These are phyloP conservation scores for Crotalus tigris DNA, from an alignment of 2,113 vertebrate species.

Conservation along the genomic window DNA sequence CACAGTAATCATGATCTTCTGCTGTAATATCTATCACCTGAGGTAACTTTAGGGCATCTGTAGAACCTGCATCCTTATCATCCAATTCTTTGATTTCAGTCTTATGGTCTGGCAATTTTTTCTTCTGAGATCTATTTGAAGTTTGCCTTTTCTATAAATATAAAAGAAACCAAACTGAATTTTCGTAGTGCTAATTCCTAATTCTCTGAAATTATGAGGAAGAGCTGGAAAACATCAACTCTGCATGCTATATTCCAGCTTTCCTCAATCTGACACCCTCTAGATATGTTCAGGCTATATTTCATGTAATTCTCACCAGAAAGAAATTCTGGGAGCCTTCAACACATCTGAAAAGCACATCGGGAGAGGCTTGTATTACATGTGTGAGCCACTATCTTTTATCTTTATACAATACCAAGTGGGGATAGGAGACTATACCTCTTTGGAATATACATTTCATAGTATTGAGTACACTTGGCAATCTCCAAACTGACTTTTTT, in stretches of 20 bases:
- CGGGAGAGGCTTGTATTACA: neutral
- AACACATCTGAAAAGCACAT: neutral
- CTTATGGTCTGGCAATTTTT: constrained; percentile 44
- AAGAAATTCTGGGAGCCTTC: neutral
- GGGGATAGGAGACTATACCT: neutral
- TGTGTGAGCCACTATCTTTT: neutral
- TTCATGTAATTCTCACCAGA: neutral
- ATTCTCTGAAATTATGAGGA: neutral
- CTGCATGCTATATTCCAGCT: neutral
- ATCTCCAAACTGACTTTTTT: neutral
- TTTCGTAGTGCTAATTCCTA: neutral
- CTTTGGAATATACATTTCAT: neutral
- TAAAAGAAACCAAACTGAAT: constrained; percentile 16
- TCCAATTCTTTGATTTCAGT: constrained; percentile 54
- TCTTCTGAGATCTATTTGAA: constrained; percentile 63
- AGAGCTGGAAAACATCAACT: neutral
- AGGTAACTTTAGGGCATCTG: constrained; percentile 38
- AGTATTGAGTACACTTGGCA: neutral
- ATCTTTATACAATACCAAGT: neutral
- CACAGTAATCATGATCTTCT: constrained; percentile 74
- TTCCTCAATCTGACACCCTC: neutral
- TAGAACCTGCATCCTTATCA: constrained; percentile 52
- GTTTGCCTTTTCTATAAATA: constrained; percentile 59
- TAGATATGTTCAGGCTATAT: neutral
- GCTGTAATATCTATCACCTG: constrained; percentile 54